Evolutionary conservation across 2,888 invertebrate genomes (phyloP).

Genomic region (Ecdyonurus torrentis): DNA sequence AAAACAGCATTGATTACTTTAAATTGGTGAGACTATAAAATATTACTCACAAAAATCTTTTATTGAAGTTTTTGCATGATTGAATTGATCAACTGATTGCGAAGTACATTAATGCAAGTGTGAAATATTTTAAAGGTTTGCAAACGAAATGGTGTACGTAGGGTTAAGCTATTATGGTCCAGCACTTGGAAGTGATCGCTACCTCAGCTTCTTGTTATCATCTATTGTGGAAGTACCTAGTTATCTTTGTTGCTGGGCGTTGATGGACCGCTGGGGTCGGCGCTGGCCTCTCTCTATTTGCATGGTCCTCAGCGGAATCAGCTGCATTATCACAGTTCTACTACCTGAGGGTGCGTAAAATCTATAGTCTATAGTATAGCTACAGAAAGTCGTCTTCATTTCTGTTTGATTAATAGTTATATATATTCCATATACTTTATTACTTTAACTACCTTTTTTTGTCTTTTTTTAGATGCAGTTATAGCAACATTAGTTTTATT

Average conservation of each 20-base stretch:
- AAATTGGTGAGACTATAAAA: conserved; percentile 43
- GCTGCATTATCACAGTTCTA: conserved; percentile 70
- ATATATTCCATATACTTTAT: too few relatives aligned
- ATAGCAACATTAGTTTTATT: conserved; percentile 56
- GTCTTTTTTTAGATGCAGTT: conserved; percentile 43
- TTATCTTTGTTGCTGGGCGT: conserved; percentile 70
- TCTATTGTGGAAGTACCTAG: conserved; percentile 80
- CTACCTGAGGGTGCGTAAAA: conserved; percentile 60
- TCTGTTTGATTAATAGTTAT: too few relatives aligned
- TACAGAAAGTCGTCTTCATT: too few relatives aligned
- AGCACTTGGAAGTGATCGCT: conserved; percentile 70
- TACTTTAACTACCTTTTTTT: too few relatives aligned
- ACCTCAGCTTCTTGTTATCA: conserved; percentile 74
- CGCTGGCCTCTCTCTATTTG: conserved; percentile 76
- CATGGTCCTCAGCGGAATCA: conserved; percentile 69
- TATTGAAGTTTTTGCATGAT: too few relatives aligned
- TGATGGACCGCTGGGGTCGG: conserved; percentile 77
- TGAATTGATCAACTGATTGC: too few relatives aligned
- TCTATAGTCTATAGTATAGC: neutral
- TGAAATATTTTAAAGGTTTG: conserved; percentile 55
- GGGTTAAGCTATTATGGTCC: conserved; percentile 85
- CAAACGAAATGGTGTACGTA: conserved; percentile 82
- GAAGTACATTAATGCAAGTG: too few relatives aligned
- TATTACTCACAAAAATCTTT: too few relatives aligned
- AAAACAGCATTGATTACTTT: conserved; percentile 73